Evolutionary conservation across 1,140 invertebrate genomes (phyloP), one percentile per base, ranked within the genome.

Genomic region (Phocides pigmalion): DNA sequence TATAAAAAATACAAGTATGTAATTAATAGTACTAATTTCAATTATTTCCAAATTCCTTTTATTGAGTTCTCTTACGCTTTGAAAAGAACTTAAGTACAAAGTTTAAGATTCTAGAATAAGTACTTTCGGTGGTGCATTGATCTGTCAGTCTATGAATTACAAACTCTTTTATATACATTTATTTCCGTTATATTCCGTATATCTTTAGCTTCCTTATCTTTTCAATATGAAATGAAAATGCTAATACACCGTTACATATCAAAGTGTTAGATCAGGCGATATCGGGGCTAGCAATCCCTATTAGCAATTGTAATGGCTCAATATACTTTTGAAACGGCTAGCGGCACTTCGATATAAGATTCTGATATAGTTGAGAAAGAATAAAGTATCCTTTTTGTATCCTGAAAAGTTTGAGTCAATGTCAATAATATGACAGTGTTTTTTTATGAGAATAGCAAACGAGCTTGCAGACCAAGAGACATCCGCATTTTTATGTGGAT

Each of bases 171-270:
- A n/a, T n/a, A n/a, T n/a, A n/a, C n/a, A 22, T 22, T 22, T 22
- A 22, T 22, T 35, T 35, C 25, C 25, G 25, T 28, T 28, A 28
- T 42, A 22, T 42, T 42, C 35, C 6, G 12, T 15, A 15, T 19
- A 41, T n/a, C n/a, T n/a, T n/a, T n/a, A n/a, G n/a, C n/a, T n/a
- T n/a, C n/a, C n/a, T n/a, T n/a, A n/a, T n/a, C n/a, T n/a, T 56
- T 58, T 58, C 39, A 56, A 56, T 44, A 44, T 56, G n/a, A 25
- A 56, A 41, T 44, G 22, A 56, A 56, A 44, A 58, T 44, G 54
- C 54, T 44, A 58, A 58, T 44, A 28, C 41, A 44, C 20, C 41
- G 54, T 25, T 58, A 58, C 54, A 58, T 58, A 58, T 58, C 54
- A 58, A 58, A 58, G 54, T 44, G 54, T 44, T 17, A 16, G 22